Base-by-base conservation (phyloP, 2,888 invertebrate species). In the Acronicta leporina region DNA sequence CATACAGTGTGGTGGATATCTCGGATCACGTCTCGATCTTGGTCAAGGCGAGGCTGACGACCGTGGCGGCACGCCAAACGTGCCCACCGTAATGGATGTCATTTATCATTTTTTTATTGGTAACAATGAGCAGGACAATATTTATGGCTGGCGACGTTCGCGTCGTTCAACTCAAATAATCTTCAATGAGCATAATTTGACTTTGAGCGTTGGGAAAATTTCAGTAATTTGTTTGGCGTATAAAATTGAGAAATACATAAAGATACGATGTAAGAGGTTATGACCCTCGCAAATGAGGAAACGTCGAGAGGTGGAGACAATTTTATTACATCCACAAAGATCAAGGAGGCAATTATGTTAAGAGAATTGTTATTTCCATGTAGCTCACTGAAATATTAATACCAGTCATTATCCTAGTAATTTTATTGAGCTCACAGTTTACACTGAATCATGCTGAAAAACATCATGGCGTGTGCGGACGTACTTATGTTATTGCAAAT, bases 21-120 rank as follows among this genome's bases (percentile, higher is more conserved):
- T 87, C 85, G 77, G 79, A 81, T 83, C 83, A 80, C 80, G 85
- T 78, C 82, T 83, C 83, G 84, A 93, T 88, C 82, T 92, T 92
- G 93, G 93, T 93, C 93, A 93, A 93, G 93, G 93, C 88, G 83
- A 91, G 87, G 87, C 87, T 85, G 84, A 80, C 87, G 91, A 88
- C 89, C 91, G 88, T 92, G 92, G 91, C 88, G 86, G 83, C 87
- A 87, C 84, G 92, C 92, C 92, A 92, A 88, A 82, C 87, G 81
- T 83, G 83, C 78, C 57, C 63, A 65, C 72, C 58, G 78, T 88
- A 89, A 90, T 90, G 83, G 81, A 82, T 77, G 77, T 80, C 82
- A 86, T 90, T 89, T 90, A 83, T 90, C 87, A 85, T 87, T 81
- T 87, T 88, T 90, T 88, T 89, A 87, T 86, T 85, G 79, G 77